Evolutionary conservation across 23 tunicate genomes (phyloP), one percentile per base, ranked within the genome.

Genomic region (Halocynthia roretzi): DNA sequence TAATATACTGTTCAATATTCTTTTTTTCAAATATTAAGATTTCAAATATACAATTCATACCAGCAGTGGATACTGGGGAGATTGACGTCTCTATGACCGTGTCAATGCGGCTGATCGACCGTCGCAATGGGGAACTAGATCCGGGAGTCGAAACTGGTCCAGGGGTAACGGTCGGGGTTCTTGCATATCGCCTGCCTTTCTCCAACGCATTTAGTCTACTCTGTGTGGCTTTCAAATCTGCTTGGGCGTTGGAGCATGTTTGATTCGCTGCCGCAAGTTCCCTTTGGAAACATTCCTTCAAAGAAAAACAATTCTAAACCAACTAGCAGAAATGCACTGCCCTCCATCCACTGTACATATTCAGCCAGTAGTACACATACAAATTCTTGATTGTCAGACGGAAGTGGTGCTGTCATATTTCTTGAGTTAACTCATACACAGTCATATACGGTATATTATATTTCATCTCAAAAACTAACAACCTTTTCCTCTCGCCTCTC

Each of bases 401-500:
- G n/a, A 15, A 68, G 17, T 44, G 50, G 31, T 71, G 76, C 48
- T n/a, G 48, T 15, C 12, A 23, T 10, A 0, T n/a, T 22, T 51
- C 58, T 50, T 2, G 18, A 18, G 1, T 1, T 4, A 60, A 60
- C 64, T 60, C 4, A 15, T 60, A 60, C 17, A 60, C 4, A 4
- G 64, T 15, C 17, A 60, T 18, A 60, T 4, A 60, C 64, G 2
- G 64, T 15, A 18, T n/a, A 60, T 15, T 15, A 60, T 60, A 60
- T 60, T 15, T 60, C 17, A 60, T n/a, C 17, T 18, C 17, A 60
- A n/a, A 60, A 60, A 60, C 17, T 2, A 19, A 11, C 51, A 58
- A 88, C 95, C 84, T 83, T 72, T 67, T 73, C 87, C 7, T 65
- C 68, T 70, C 84, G 81, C 76, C 54, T 75, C 71, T 52, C 52